Percentiles rank a stretch among this genome's conserved stretches.
phyloP scores from a whole-genome alignment of 2,888 invertebrate genomes.

The Omphaloscelis lunosa region DNA sequence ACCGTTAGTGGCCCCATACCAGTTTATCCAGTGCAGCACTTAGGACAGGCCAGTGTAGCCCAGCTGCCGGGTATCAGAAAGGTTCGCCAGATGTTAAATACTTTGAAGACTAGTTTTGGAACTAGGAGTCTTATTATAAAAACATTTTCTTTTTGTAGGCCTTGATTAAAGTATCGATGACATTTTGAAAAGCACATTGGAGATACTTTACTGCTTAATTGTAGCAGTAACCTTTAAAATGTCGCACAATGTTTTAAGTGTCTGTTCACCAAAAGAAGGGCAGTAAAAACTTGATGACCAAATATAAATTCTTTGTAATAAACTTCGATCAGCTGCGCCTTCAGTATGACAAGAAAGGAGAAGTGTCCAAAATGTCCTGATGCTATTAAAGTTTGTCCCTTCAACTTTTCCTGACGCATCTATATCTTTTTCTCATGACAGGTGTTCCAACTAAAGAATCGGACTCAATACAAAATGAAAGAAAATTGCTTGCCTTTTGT shows the following conservation, averaged over 20 bases:
- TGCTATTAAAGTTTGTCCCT: background rate
- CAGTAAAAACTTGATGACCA: conserved; percentile 16
- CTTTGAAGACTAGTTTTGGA: conserved; percentile 42
- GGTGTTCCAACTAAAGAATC: background rate
- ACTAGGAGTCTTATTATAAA: conserved; percentile 24
- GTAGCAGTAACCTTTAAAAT: conserved; percentile 6
- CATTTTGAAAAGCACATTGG: conserved; percentile 14
- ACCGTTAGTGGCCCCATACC: conserved; percentile 75
- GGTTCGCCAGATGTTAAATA: conserved; percentile 53
- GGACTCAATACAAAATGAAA: background rate
- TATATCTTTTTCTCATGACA: background rate
- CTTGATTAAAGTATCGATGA: conserved; percentile 1
- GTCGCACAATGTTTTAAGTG: background rate
- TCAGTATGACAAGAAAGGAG: background rate
- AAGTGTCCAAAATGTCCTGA: background rate
- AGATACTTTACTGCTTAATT: background rate
- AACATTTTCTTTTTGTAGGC: background rate
- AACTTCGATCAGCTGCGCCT: background rate
- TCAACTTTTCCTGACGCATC: background rate
- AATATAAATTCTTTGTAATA: background rate
- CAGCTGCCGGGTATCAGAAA: conserved; percentile 58
- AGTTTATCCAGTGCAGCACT: conserved; percentile 73
- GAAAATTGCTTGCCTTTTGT: background rate
- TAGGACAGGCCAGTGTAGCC: conserved; percentile 59
- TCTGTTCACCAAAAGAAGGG: background rate